Evolutionary conservation across 2,113 vertebrate species (phyloP).

Genomic region (Pristiophorus japonicus): DNA sequence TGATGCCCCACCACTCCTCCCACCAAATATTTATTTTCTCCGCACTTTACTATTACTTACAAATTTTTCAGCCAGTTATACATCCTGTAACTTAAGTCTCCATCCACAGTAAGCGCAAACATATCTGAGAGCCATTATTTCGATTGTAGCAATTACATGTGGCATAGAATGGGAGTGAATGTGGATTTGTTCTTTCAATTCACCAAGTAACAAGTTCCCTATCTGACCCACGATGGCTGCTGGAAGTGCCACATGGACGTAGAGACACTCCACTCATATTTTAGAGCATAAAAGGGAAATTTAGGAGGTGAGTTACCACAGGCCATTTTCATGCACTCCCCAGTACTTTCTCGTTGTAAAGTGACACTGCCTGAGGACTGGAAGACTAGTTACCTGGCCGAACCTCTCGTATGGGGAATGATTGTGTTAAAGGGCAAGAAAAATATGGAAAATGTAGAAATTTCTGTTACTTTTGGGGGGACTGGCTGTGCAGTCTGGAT

Average conservation of each 20-base stretch:
- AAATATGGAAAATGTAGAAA: conserved; percentile 33
- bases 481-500: background rate
- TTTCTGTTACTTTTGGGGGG: background rate
- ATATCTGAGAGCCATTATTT: background rate
- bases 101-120: background rate
- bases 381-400: conserved; percentile 47
- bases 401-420: conserved; percentile 44
- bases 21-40: background rate
- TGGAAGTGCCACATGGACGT: background rate
- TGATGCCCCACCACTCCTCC: background rate
- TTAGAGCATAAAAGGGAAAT: background rate
- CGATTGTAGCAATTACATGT: background rate
- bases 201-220: too few relatives aligned
- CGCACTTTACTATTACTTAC: background rate
- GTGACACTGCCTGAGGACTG: conserved; percentile 40
- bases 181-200: background rate
- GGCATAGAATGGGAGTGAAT: background rate
- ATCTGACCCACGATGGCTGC: background rate
- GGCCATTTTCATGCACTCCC: background rate
- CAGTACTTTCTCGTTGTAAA: background rate
- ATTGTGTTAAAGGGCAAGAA: conserved; percentile 43
- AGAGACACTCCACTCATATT: background rate
- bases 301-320: too few relatives aligned
- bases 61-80: background rate
- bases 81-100: background rate